Conservation (phyloP, 1,140 invertebrate species). For the Papilio machaon region DNA sequence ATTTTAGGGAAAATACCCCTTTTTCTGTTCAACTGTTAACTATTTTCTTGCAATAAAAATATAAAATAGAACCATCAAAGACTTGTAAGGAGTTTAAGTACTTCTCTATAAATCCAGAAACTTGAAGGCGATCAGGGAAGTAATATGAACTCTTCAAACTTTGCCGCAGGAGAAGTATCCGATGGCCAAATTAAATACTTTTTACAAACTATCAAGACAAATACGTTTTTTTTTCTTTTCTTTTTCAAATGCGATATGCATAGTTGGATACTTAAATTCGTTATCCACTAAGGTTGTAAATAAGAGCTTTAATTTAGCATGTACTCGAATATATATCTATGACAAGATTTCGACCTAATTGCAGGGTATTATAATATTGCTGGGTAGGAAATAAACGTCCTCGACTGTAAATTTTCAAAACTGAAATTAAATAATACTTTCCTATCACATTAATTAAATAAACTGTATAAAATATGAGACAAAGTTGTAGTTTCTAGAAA, state of each 20-base stretch:
- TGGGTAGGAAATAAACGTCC: too few relatives aligned
- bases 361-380: too few relatives aligned
- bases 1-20: not conserved
- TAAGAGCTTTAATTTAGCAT: too few relatives aligned
- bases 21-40: not conserved
- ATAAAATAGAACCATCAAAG: not conserved
- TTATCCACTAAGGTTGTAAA: too few relatives aligned
- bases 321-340: too few relatives aligned
- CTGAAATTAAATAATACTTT: too few relatives aligned
- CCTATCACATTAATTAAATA: not conserved
- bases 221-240: not conserved
- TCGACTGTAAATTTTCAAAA: not conserved
- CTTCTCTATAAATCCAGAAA: not conserved
- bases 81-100: not conserved
- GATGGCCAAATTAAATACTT: not conserved
- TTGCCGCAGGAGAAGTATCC: not conserved
- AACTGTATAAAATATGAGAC: not conserved
- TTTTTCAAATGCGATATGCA: too few relatives aligned
- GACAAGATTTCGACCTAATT: too few relatives aligned
- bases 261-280: too few relatives aligned
- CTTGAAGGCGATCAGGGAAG: not conserved
- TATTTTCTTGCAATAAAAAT: not conserved
- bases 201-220: not conserved
- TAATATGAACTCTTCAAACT: not conserved
- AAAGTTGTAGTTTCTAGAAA: not conserved